Evolutionary conservation across 2,888 invertebrate genomes (phyloP), one percentile per base, ranked within the genome.

Genomic region (Mantis religiosa): DNA sequence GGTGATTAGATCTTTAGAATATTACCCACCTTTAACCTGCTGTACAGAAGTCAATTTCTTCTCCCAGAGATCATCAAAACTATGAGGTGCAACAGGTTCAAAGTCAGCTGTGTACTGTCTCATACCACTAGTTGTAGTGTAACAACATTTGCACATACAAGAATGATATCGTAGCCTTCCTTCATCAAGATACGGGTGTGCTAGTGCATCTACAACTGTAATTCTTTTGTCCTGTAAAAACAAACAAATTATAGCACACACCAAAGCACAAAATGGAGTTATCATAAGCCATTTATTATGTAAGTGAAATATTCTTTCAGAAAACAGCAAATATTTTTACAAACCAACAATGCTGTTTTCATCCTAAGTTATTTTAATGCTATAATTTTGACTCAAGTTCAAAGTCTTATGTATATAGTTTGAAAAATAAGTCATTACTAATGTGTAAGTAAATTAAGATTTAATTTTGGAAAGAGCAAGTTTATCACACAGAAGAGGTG

Each of bases 61-160:
- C 94, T 99, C 99, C 98, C 99, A 99, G 92, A 96, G 95, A 94
- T 99, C 98, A 93, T 98, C 98, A 94, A 99, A 99, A 89, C 97
- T 96, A 93, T 97, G 96, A 90, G 97, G 96, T 90, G 99, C 98
- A 91, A 96, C 96, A 54, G 98, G 98, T 94, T 99, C 99, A 92
- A 98, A 97, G 93, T 99, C 98, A 83, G 96, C 94, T 89, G 97
- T 96, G 94, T 98, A 99, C 93, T 98, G 98, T 89, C 98, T 95
- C 94, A 97, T 95, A 25, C 93, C 93, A 87, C 96, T 96, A 89
- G 95, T 95, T 90, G 96, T 96, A 89, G 97, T 96, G 93, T 97
- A 98, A 94, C 99, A 99, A 93, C 99, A 99, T 93, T 97, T 97
- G 95, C 99, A 99, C 99, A 99, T 99, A 94, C 99, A 99, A 90